Evolutionary conservation across 2,113 vertebrate genomes (phyloP).

Genomic region (Indicator maculatus): DNA sequence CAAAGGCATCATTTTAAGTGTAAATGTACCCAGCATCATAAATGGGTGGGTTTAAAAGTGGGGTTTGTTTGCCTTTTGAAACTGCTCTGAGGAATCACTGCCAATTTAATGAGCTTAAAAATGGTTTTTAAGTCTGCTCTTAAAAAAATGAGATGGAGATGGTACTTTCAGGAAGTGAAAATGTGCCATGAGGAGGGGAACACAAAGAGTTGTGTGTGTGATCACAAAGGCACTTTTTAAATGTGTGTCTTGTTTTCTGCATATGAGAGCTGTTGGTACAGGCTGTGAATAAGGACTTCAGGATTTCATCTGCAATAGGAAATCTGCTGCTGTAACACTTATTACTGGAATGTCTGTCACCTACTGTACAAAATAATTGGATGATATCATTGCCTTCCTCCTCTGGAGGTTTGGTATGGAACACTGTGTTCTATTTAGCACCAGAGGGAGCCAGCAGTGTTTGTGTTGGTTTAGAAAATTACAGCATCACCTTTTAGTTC

Average conservation of each 20-base stretch:
- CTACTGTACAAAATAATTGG: not conserved
- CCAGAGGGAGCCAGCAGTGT: slow-evolving; percentile 58
- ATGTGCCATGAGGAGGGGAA: fast-evolving
- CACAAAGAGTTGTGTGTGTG: fast-evolving
- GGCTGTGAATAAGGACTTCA: not conserved
- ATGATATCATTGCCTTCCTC: slow-evolving; percentile 3
- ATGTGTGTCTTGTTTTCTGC: not conserved
- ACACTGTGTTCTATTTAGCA: not conserved
- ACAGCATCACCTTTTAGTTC: not conserved
- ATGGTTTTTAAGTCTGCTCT: not conserved
- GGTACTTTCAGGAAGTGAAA: not conserved
- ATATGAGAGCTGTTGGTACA: not conserved
- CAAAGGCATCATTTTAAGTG: not conserved
- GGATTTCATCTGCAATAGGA: not conserved
- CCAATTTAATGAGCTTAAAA: not conserved
- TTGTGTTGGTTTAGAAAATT: slow-evolving; percentile 9
- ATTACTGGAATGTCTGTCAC: not conserved
- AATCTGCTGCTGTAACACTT: not conserved
- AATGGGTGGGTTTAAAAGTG: not conserved
- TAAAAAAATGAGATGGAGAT: not conserved
- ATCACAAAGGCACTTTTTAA: not conserved
- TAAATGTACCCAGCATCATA: not conserved
- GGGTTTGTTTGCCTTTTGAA: not conserved
- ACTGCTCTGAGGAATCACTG: not conserved
- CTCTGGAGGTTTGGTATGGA: not conserved